These are phyloP conservation scores for Chrysemys picta DNA, from an alignment of 2,113 vertebrate genomes.

Conservation along the genomic window DNA sequence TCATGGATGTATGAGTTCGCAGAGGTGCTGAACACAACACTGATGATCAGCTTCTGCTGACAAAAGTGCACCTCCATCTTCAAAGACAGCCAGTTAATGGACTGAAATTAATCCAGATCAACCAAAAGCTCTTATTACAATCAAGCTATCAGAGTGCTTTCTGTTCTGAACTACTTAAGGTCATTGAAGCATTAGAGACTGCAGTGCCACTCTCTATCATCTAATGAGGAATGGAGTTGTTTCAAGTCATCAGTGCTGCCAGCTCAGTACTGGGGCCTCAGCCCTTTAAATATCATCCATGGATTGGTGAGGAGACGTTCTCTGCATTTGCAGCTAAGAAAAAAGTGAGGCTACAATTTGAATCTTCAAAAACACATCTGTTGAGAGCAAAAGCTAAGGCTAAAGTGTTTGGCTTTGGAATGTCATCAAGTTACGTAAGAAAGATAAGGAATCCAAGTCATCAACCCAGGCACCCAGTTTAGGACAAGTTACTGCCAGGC, in stretches of 20 bases:
- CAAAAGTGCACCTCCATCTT: background rate
- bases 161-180: background rate
- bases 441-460: background rate
- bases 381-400: background rate
- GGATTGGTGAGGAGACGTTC: background rate
- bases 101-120: background rate
- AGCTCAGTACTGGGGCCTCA: background rate
- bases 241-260: background rate
- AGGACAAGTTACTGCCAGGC: background rate
- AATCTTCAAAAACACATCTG: background rate
- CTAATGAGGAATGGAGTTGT: background rate
- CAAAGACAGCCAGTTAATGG: background rate
- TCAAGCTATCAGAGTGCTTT: background rate
- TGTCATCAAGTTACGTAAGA: background rate
- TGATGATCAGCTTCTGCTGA: background rate
- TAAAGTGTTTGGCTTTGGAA: background rate
- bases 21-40: background rate
- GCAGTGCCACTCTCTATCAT: background rate
- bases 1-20: background rate
- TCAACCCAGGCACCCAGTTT: background rate
- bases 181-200: background rate
- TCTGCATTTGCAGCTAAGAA: background rate
- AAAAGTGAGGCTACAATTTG: background rate
- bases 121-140: background rate
- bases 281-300: background rate